Conservation (phyloP, 2,888 invertebrate species). For the Drosophila mimetica region DNA sequence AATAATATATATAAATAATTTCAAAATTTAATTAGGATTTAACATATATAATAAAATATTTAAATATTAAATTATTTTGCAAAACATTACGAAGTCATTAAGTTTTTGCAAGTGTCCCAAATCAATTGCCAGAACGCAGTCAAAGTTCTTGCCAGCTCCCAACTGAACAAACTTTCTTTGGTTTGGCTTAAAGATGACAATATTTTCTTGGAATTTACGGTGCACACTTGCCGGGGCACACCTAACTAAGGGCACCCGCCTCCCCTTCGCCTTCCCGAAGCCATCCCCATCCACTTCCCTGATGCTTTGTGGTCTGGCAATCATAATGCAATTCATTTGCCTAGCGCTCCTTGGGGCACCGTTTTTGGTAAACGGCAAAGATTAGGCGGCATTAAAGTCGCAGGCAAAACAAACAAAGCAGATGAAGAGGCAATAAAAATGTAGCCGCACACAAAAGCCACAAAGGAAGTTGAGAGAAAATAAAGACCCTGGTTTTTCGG, state of each 20-base stretch:
- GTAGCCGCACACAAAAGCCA: conserved; percentile 67
- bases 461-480: conserved; percentile 55
- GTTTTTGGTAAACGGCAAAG: conserved; percentile 75
- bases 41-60: too few species aligned
- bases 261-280: background rate
- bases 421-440: conserved; percentile 66
- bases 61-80: too few species aligned
- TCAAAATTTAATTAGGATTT: too few species aligned
- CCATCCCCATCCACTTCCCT: background rate
- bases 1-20: too few species aligned
- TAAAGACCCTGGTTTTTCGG: conserved; percentile 36
- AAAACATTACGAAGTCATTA: too few species aligned
- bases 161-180: conserved; percentile 27
- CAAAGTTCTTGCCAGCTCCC: conserved; percentile 4
- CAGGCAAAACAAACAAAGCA: conserved; percentile 55
- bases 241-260: conserved; percentile 9
- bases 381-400: conserved; percentile 72
- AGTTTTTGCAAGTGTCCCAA: background rate
- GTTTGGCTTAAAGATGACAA: conserved; percentile 27
- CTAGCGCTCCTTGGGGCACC: conserved; percentile 68
- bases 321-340: conserved; percentile 76
- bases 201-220: conserved; percentile 35
- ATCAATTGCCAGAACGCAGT: conserved; percentile 26
- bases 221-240: conserved; percentile 27
- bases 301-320: conserved; percentile 51